These are phyloP conservation scores for Phenganax subtilis DNA, from an alignment of 92 coral and sea anemone species.

Conservation along the genomic window DNA sequence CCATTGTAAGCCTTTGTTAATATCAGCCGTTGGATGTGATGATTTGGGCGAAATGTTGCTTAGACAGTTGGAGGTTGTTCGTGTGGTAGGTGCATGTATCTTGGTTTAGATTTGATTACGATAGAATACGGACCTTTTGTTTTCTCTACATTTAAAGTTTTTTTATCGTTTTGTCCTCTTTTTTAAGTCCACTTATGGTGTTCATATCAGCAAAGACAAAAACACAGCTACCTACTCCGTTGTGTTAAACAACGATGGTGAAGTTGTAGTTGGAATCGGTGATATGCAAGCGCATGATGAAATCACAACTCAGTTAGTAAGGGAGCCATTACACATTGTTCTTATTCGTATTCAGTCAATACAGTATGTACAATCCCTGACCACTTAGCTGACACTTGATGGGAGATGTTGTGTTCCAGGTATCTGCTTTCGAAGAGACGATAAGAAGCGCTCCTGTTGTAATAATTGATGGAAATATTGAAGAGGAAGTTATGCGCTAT, in stretches of 20 bases:
- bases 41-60: constrained; percentile 83
- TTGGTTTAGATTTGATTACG: background rate
- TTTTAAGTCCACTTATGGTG: constrained; percentile 72
- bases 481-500: constrained; percentile 59
- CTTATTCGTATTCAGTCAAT: too few species aligned
- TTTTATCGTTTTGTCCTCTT: background rate
- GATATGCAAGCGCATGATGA: constrained; percentile 87
- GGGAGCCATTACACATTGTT: background rate
- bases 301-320: constrained; percentile 67
- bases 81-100: constrained; percentile 53
- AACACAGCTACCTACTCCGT: constrained; percentile 94
- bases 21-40: constrained; percentile 93
- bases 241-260: constrained; percentile 71
- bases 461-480: constrained; percentile 69
- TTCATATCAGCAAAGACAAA: constrained; percentile 68
- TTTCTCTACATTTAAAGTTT: too few species aligned
- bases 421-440: constrained; percentile 84
- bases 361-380: background rate
- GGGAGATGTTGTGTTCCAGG: constrained; percentile 42
- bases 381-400: background rate
- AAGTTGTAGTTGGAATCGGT: constrained; percentile 77
- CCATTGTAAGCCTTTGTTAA: constrained; percentile 64
- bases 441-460: constrained; percentile 79
- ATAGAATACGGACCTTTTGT: too few species aligned
- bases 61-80: constrained; percentile 66